A percentile compares a stretch with the other conserved stretches of the same genome.
Conservation (phyloP, 1,140 invertebrate genomes). For the Trichoplusia ni region DNA sequence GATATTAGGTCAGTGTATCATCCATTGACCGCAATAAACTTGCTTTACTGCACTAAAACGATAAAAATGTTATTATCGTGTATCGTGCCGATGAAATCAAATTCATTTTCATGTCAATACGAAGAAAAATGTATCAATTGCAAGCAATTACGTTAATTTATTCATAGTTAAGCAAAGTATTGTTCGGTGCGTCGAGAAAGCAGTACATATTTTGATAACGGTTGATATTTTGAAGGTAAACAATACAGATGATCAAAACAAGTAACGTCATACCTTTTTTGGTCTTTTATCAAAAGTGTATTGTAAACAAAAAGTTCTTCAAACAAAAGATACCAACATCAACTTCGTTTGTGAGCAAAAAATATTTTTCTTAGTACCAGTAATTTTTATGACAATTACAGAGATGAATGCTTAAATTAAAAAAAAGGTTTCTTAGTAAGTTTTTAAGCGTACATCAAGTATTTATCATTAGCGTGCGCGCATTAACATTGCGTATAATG, state of each 20-base stretch:
- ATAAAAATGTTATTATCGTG: background rate
- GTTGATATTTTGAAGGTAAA: too few species aligned
- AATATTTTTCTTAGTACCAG: too few species aligned
- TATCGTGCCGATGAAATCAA: background rate
- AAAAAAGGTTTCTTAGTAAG: too few species aligned
- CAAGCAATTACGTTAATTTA: background rate
- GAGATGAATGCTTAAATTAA: too few species aligned
- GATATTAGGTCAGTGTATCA: background rate
- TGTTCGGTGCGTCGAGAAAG: background rate
- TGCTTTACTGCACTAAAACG: background rate
- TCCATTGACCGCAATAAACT: constrained; percentile 8
- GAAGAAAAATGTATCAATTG: background rate
- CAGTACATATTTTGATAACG: too few species aligned
- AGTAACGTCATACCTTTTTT: too few species aligned
- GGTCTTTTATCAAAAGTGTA: too few species aligned
- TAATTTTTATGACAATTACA: too few species aligned
- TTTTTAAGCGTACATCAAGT: background rate
- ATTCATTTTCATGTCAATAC: background rate
- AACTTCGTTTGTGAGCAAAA: too few species aligned
- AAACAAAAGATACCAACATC: too few species aligned
- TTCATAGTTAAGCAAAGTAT: background rate
- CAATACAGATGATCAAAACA: too few species aligned
- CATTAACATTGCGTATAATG: background rate
- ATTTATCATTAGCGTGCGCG: background rate
- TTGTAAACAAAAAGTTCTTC: too few species aligned